Percentiles rank a stretch among this genome's conserved stretches.
Conservation (phyloP, 2,888 invertebrate species). For the Tetranychus piercei region DNA sequence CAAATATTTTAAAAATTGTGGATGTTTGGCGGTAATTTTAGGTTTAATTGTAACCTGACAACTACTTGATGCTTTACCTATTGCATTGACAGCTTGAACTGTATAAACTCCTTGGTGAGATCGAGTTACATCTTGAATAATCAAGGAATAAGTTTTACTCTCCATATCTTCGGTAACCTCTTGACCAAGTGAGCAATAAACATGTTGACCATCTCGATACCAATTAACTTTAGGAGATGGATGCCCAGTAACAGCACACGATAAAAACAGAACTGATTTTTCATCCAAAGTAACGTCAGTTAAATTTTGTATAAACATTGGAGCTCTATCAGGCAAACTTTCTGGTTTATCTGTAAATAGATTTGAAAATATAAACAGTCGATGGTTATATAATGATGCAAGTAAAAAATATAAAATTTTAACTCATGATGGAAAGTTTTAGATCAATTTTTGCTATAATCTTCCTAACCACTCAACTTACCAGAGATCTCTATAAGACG, state of each 20-base stretch:
- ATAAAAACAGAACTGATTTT: conserved; percentile 11
- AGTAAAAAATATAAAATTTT: no score
- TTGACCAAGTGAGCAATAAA: background rate
- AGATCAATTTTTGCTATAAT: no score
- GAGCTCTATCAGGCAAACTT: background rate
- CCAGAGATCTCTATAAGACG: no score
- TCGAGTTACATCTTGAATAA: conserved; percentile 1
- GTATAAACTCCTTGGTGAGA: background rate
- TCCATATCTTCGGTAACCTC: conserved; percentile 9
- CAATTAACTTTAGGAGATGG: background rate
- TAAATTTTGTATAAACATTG: background rate
- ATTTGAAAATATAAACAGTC: no score
- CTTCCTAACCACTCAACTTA: no score
- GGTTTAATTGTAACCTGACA: conserved; percentile 3
- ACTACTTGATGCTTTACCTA: conserved; percentile 1
- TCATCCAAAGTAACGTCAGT: conserved; percentile 14
- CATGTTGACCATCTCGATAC: conserved; percentile 2
- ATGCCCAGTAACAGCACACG: conserved; percentile 3
- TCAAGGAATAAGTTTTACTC: conserved; percentile 10
- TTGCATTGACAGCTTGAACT: background rate
- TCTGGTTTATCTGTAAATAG: background rate
- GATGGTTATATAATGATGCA: no score
- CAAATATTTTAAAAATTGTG: background rate
- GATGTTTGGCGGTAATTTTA: background rate
- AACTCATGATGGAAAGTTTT: no score